Conservation (phyloP, 2,113 vertebrate species). For the Trachemys scripta region DNA sequence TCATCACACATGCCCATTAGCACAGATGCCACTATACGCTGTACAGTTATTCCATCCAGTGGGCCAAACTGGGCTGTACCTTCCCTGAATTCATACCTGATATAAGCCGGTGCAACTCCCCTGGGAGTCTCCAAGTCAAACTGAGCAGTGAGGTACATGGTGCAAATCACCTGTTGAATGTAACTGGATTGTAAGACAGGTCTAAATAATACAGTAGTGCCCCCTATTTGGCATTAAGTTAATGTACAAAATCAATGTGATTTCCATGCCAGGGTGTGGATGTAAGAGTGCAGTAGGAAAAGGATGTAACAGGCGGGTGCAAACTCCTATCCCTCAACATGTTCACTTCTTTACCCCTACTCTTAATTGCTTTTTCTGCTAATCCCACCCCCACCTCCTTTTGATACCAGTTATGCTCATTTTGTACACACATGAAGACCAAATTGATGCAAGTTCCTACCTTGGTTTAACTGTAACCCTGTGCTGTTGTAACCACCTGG, state of each 20-base stretch:
- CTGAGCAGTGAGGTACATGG: accelerated
- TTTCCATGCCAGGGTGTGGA: constrained; percentile 40
- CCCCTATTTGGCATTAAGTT: constrained; percentile 15
- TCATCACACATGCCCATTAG: accelerated
- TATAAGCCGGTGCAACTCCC: not conserved
- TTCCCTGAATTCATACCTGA: not conserved
- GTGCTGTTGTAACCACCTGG: not conserved
- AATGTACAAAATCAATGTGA: not conserved
- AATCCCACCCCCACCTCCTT: not conserved
- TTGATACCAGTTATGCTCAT: constrained; percentile 8
- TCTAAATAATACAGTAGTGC: constrained; percentile 6
- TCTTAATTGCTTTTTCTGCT: not conserved
- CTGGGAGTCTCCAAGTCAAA: not conserved
- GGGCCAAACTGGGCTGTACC: not conserved
- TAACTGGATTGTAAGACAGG: not conserved
- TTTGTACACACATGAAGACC: constrained; percentile 10
- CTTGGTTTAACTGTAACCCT: not conserved
- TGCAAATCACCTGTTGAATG: not conserved
- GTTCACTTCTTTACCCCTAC: constrained; percentile 23
- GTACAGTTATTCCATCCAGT: not conserved
- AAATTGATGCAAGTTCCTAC: not conserved
- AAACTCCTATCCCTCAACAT: constrained; percentile 26
- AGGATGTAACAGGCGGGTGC: constrained; percentile 14
- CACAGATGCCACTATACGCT: constrained; percentile 6
- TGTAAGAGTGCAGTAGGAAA: constrained; percentile 28